These are phyloP conservation scores for Drosophila monieri DNA, from an alignment of 2,888 invertebrate genomes.

Conservation along the genomic window DNA sequence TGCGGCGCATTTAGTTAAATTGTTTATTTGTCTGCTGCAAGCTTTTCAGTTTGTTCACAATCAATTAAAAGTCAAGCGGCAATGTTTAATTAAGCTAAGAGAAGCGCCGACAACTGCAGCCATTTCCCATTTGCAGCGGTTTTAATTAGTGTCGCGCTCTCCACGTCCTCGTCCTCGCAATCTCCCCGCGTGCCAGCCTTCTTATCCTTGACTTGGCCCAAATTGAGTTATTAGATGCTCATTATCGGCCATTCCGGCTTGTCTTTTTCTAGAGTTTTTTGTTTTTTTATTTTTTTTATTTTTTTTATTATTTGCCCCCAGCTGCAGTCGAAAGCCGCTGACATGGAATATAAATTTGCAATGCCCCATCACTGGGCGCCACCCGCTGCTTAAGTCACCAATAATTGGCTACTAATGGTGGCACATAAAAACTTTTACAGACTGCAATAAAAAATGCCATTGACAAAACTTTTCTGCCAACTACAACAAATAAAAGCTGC, in stretches of 20 bases:
- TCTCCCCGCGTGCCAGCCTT: not conserved
- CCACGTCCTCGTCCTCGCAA: not conserved
- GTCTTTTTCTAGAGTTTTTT: constrained; percentile 8
- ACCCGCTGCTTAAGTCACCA: constrained; percentile 67
- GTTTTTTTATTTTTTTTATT: not conserved
- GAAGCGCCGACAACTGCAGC: constrained; percentile 55
- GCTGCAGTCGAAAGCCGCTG: constrained; percentile 68
- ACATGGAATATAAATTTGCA: constrained; percentile 71
- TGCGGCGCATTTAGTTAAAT: constrained; percentile 79
- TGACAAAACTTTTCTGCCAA: constrained; percentile 58
- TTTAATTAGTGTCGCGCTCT: constrained; percentile 61
- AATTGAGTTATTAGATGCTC: constrained; percentile 76
- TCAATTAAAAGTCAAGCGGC: constrained; percentile 76
- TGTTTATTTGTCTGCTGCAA: constrained; percentile 67
- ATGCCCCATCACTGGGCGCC: constrained; percentile 3
- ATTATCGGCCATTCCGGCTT: constrained; percentile 59
- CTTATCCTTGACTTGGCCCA: constrained; percentile 45
- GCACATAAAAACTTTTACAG: constrained; percentile 72
- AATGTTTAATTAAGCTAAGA: constrained; percentile 80
- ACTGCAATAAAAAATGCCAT: constrained; percentile 70
- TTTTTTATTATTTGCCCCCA: not conserved
- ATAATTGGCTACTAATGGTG: constrained; percentile 77
- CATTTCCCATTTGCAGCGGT: constrained; percentile 33
- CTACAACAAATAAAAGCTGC: constrained; percentile 36
- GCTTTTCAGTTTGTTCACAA: constrained; percentile 74